phyloP scores from a whole-genome alignment of 1,140 invertebrate genomes.

The Solenopsis invicta region DNA sequence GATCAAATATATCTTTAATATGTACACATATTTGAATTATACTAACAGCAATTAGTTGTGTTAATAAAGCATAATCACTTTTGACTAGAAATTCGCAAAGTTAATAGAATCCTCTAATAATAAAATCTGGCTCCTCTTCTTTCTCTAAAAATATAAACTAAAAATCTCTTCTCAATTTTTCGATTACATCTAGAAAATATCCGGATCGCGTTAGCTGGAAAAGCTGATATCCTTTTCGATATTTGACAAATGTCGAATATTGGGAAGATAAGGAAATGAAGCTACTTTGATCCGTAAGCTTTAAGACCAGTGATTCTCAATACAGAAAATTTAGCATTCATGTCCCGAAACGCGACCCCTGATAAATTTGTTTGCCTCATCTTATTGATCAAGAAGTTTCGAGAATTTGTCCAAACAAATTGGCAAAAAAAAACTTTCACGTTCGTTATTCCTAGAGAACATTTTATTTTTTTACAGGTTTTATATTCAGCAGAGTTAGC shows the following conservation, averaged over 20 bases:
- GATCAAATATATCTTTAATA: background rate
- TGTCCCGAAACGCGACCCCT: background rate
- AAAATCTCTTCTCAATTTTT: background rate
- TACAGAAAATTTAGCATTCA: background rate
- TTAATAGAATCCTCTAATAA: slow-evolving; percentile 18
- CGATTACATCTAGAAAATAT: slow-evolving; percentile 33
- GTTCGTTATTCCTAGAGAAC: background rate
- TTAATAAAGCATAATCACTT: slow-evolving; percentile 27
- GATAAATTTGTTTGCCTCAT: background rate
- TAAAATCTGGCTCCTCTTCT: background rate
- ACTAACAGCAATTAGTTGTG: slow-evolving; percentile 7
- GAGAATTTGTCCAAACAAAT: background rate
- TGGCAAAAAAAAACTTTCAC: background rate
- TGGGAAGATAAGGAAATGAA: slow-evolving; percentile 7
- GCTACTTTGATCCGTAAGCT: background rate
- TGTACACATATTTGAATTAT: background rate
- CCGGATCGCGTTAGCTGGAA: background rate
- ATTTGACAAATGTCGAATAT: slow-evolving; percentile 8
- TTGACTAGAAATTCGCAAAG: slow-evolving; percentile 15
- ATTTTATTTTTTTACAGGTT: background rate
- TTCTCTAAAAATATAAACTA: background rate
- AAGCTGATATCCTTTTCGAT: background rate
- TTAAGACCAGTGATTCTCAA: slow-evolving; percentile 33
- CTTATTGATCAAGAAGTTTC: background rate
- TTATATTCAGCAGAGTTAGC: background rate